phyloP scores from a whole-genome alignment of 2,113 vertebrate species.

The Steatornis caripensis region DNA sequence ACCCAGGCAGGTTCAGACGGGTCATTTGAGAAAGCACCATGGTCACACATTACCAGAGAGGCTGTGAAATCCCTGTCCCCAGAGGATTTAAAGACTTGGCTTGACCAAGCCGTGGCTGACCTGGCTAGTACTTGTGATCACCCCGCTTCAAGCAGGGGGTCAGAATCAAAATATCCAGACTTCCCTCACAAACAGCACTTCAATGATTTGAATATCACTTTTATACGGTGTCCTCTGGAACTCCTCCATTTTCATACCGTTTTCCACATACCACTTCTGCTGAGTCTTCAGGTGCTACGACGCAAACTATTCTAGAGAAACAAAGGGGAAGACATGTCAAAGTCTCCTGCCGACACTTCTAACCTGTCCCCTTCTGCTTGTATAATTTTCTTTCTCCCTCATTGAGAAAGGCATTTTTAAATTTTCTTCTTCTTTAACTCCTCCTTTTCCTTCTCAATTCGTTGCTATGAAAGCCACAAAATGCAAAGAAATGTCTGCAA shows the following conservation, averaged over 20 bases:
- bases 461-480: neutral
- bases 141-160: neutral
- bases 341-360: neutral
- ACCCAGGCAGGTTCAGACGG: neutral
- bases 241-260: rapidly evolving
- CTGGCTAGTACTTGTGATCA: neutral
- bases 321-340: neutral
- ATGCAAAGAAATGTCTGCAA: neutral
- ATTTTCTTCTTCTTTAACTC: neutral
- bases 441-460: neutral
- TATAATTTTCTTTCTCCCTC: neutral
- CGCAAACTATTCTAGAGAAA: neutral
- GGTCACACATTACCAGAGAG: neutral
- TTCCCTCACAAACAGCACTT: neutral
- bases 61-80: neutral
- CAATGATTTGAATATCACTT: neutral
- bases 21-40: neutral
- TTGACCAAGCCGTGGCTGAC: neutral
- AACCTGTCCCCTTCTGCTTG: neutral
- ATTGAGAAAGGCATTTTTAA: neutral
- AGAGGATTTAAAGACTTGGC: neutral
- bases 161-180: neutral
- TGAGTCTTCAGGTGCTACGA: neutral
- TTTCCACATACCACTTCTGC: neutral
- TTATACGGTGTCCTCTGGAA: neutral